A percentile compares a stretch with the other conserved stretches of the same genome.
Evolutionary conservation across 2,113 vertebrate species (phyloP).

Genomic region (Gymnogyps californianus): DNA sequence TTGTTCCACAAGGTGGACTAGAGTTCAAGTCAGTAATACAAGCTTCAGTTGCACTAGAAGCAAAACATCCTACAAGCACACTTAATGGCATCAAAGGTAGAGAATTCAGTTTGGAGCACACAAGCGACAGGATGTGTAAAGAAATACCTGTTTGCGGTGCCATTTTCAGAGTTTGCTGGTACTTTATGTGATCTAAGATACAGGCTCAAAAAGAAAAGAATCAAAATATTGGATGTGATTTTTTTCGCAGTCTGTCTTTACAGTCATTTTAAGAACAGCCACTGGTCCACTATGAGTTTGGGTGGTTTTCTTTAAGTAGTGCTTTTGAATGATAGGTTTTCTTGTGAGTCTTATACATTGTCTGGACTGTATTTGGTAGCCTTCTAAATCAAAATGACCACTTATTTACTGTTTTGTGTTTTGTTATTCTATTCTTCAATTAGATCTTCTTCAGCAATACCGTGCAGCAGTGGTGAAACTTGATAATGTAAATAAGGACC

Average conservation of each 20-base stretch:
- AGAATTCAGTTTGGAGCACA: neutral
- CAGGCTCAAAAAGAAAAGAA: neutral
- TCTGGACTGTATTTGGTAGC: neutral
- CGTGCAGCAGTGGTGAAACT: slow-evolving; percentile 66
- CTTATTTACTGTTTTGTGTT: neutral
- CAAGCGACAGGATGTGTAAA: neutral
- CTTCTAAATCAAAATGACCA: neutral
- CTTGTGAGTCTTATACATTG: neutral
- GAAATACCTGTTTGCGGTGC: neutral
- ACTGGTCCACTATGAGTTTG: neutral
- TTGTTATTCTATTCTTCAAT: neutral
- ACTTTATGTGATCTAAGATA: neutral
- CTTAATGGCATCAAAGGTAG: neutral
- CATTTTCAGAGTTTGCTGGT: neutral
- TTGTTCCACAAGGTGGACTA: slow-evolving; percentile 32
- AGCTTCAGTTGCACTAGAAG: neutral
- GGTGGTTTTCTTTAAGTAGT: neutral
- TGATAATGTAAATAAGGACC: slow-evolving; percentile 52
- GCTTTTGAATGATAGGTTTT: neutral
- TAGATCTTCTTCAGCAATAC: slow-evolving; percentile 83
- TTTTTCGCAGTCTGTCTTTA: neutral
- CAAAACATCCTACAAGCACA: neutral
- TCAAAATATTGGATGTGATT: neutral
- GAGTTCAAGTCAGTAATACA: neutral
- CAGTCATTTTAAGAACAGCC: neutral